Percentiles rank a stretch among this genome's conserved stretches.
Evolutionary conservation across 35 echinoderm and acorn worm species (phyloP).

Genomic region (Apostichopus japonicus): DNA sequence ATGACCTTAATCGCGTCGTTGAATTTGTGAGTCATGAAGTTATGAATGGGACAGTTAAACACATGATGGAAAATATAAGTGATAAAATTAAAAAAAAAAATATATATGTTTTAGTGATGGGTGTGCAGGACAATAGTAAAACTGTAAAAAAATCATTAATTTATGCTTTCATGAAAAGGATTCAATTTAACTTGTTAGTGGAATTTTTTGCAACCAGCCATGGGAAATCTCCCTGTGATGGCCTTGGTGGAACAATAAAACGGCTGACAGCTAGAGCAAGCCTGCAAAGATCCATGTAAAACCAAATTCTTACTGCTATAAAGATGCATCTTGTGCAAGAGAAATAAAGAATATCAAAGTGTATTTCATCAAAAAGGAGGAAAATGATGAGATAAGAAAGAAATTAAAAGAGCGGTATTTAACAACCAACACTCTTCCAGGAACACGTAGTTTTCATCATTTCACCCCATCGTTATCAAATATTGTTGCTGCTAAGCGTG

Average conservation of each 20-base stretch:
- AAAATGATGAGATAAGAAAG: too few species aligned
- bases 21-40: constrained; percentile 49
- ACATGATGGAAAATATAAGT: neutral
- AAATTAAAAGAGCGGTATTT: too few species aligned
- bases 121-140: constrained; percentile 65
- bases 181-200: constrained; percentile 53
- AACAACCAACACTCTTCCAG: too few species aligned
- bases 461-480: too few species aligned
- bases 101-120: constrained; percentile 68
- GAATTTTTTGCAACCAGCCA: constrained; percentile 78
- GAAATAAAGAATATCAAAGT: too few species aligned
- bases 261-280: constrained; percentile 58
- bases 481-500: too few species aligned
- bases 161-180: constrained; percentile 59
- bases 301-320: constrained; percentile 43
- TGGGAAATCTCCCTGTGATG: constrained; percentile 82
- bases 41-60: constrained; percentile 27
- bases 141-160: constrained; percentile 52
- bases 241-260: constrained; percentile 70
- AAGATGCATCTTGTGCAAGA: neutral
- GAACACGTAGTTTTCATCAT: too few species aligned
- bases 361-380: too few species aligned
- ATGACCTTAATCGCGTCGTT: constrained; percentile 4
- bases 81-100: constrained; percentile 29
- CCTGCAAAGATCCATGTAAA: neutral